A percentile compares a stretch with the other conserved stretches of the same genome.
Evolutionary conservation across 2,888 invertebrate genomes (phyloP).

Genomic region (Rhodophaea formosa): DNA sequence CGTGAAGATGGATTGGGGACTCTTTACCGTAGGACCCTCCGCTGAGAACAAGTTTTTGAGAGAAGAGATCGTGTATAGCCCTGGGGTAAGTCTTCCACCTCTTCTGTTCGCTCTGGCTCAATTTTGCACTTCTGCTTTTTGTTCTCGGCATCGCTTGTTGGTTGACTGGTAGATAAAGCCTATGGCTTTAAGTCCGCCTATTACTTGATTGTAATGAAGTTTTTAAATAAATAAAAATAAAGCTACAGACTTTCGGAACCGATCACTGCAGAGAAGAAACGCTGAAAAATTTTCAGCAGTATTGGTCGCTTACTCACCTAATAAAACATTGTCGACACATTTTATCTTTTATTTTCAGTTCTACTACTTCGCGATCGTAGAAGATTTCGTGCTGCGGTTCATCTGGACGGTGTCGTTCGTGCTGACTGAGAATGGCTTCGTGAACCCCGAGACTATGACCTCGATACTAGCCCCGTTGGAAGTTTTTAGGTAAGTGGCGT

Average conservation of each 20-base stretch:
- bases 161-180: too few species aligned
- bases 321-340: too few species aligned
- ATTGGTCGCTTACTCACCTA: too few species aligned
- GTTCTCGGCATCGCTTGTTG: too few species aligned
- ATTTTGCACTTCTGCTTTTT: too few species aligned
- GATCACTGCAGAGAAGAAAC: too few species aligned
- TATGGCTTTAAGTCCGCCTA: too few species aligned
- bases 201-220: too few species aligned
- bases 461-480: conserved; percentile 92
- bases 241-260: too few species aligned
- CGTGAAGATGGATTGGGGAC: conserved; percentile 99
- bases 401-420: conserved; percentile 95
- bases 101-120: neutral
- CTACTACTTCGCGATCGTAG: conserved; percentile 97
- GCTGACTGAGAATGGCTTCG: conserved; percentile 88
- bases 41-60: conserved; percentile 95
- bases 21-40: conserved; percentile 91
- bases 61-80: conserved; percentile 97
- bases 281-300: too few species aligned
- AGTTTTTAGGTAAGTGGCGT: conserved; percentile 92
- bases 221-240: too few species aligned
- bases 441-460: conserved; percentile 90
- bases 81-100: conserved; percentile 83
- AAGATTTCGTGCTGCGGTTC: conserved; percentile 96
- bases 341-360: conserved; percentile 79